Percentiles rank a stretch among this genome's conserved stretches.
Evolutionary conservation across 2,888 invertebrate species (phyloP).

Genomic region (Esperia sulphurella): DNA sequence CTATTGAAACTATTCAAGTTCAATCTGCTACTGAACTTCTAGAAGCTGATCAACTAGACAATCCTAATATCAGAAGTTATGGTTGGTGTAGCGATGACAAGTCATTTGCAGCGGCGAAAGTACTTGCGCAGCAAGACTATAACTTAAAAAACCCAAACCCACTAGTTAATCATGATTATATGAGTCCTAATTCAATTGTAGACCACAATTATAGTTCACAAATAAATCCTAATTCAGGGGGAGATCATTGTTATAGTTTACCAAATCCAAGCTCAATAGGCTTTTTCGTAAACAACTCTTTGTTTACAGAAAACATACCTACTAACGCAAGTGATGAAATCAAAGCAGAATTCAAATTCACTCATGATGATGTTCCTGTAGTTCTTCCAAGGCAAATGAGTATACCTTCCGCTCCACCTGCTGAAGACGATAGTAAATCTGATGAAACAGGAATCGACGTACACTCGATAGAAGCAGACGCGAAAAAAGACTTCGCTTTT

Average conservation of each 20-base stretch:
- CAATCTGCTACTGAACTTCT: conserved; percentile 50
- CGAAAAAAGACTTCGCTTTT: conserved; percentile 62
- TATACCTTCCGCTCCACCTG: conserved; percentile 52
- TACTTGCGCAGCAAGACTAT: conserved; percentile 30
- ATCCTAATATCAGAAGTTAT: conserved; percentile 26
- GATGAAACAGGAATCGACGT: conserved; percentile 65
- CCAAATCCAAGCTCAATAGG: conserved; percentile 35
- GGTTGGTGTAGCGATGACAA: conserved; percentile 43
- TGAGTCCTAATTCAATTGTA: background rate
- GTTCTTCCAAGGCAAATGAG: conserved; percentile 40
- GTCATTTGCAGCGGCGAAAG: conserved; percentile 11
- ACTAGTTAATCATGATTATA: background rate
- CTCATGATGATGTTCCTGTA: conserved; percentile 39
- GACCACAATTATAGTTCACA: conserved; percentile 1
- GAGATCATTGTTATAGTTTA: background rate
- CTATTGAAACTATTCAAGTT: conserved; percentile 52
- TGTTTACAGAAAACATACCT: conserved; percentile 44
- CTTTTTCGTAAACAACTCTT: conserved; percentile 41
- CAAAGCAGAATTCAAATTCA: conserved; percentile 49
- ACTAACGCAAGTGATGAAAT: conserved; percentile 58
- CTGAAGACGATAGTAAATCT: conserved; percentile 53
- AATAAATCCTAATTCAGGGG: background rate
- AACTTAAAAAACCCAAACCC: conserved; percentile 11
- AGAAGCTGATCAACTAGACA: conserved; percentile 26
- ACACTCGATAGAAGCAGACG: conserved; percentile 66